These are phyloP conservation scores for Myotis yumanensis DNA, from an alignment of 2,113 vertebrate species.

Conservation along the genomic window DNA sequence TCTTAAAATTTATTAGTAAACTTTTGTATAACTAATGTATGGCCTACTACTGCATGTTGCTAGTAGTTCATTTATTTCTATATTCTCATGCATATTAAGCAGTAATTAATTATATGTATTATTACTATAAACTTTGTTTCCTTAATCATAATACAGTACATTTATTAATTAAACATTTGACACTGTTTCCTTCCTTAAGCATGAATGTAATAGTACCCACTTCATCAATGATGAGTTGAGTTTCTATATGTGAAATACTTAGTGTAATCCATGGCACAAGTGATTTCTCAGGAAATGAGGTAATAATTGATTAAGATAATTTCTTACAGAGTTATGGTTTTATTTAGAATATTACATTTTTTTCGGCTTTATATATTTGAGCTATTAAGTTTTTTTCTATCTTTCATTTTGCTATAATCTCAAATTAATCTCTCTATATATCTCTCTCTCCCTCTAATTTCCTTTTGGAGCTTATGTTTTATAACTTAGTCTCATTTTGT, in stretches of 20 bases:
- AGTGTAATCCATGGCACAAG: neutral
- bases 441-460: neutral
- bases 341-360: neutral
- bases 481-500: neutral
- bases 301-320: neutral
- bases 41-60: neutral
- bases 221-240: neutral
- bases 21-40: neutral
- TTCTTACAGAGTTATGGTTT: neutral
- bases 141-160: neutral
- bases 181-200: neutral
- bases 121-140: neutral
- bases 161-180: neutral
- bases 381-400: neutral
- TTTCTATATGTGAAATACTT: neutral
- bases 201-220: neutral
- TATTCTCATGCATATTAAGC: neutral
- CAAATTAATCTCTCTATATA: neutral
- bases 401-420: neutral
- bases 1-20: neutral
- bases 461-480: neutral
- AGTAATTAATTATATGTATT: neutral
- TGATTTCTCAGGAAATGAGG: neutral
- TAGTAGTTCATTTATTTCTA: neutral
- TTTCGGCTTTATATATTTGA: neutral